These are phyloP conservation scores for Panonychus citri DNA, from an alignment of 1,140 invertebrate genomes.

Conservation along the genomic window DNA sequence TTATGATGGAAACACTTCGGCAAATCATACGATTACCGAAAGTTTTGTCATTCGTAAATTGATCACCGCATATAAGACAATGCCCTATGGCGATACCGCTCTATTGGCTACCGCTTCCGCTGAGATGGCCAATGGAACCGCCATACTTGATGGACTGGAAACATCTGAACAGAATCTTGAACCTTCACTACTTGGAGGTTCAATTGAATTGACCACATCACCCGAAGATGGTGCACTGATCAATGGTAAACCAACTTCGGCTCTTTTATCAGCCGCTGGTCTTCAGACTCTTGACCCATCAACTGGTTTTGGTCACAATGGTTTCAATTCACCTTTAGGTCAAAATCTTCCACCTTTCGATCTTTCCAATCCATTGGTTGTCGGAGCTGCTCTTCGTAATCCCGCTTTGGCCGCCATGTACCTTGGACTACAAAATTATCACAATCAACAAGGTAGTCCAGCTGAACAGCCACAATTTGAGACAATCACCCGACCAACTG, in stretches of 20 bases:
- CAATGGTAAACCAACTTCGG: not conserved
- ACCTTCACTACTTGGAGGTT: not conserved
- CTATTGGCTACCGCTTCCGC: conserved; percentile 20
- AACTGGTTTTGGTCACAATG: not conserved
- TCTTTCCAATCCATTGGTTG: conserved; percentile 15
- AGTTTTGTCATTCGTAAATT: conserved; percentile 18
- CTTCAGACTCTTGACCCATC: conserved; percentile 31
- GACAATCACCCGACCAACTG: conserved; percentile 16
- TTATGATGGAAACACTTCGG: conserved; percentile 14
- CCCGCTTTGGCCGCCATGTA: conserved; percentile 17
- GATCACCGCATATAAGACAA: conserved; percentile 17
- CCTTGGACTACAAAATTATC: conserved; percentile 15
- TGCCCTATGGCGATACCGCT: conserved; percentile 13
- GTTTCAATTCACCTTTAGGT: not conserved
- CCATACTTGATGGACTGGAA: not conserved
- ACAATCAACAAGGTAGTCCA: conserved; percentile 10
- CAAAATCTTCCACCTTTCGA: conserved; percentile 10
- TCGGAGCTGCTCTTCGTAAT: conserved; percentile 17
- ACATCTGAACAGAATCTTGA: conserved; percentile 8
- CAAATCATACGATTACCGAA: conserved; percentile 17
- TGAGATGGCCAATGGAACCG: conserved; percentile 1
- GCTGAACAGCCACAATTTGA: conserved; percentile 6
- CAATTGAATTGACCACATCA: not conserved
- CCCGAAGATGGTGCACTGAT: not conserved
- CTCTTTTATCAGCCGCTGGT: not conserved